phyloP scores from a whole-genome alignment of 2,797 vertebrate genomes.

The Enteromius mattozi region DNA sequence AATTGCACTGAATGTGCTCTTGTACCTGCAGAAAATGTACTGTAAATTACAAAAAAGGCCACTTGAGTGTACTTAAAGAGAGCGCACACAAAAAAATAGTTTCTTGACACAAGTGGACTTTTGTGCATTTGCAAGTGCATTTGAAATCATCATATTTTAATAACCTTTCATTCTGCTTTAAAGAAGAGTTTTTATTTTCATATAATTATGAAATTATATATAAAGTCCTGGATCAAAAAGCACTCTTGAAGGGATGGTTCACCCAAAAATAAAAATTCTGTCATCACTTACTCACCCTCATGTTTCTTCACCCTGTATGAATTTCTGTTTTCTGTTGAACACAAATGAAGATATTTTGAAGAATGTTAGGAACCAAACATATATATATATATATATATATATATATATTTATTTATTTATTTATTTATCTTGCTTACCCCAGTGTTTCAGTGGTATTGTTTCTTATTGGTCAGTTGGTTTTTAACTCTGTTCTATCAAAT shows the following conservation, averaged over 20 bases:
- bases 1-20: not conserved
- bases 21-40: not conserved
- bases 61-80: not conserved
- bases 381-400: too few relatives aligned
- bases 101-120: not conserved
- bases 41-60: not conserved
- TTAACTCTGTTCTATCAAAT: not conserved
- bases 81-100: not conserved
- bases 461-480: not conserved
- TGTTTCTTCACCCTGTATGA: not conserved
- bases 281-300: not conserved
- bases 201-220: not conserved
- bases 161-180: not conserved
- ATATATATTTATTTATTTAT: not conserved
- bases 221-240: not conserved
- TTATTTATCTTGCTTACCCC: not conserved
- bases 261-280: not conserved
- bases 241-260: not conserved
- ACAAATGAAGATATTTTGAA: not conserved
- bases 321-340: not conserved
- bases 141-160: not conserved
- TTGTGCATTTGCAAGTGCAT: not conserved
- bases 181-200: not conserved
- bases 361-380: not conserved
- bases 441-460: not conserved